Base-by-base conservation (phyloP, 92 coral and sea anemone species). In the Ricordea florida region DNA sequence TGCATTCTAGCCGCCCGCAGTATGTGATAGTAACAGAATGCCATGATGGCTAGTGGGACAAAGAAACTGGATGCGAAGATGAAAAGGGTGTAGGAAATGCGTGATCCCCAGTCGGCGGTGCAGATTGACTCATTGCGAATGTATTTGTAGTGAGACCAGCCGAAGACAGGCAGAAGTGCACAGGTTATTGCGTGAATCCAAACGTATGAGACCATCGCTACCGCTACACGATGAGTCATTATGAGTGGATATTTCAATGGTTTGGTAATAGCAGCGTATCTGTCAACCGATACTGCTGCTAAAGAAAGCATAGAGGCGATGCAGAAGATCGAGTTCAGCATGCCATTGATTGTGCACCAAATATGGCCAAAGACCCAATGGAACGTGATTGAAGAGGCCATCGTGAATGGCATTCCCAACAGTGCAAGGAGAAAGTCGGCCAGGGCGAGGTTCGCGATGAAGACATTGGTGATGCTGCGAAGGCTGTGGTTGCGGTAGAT, bases 221-320 rank as follows among this genome's bases (percentile, higher is more conserved):
- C 28, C 7, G 92, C 93, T 2, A 45, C 58, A 5, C 78, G 66
- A 11, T 66, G 43, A 1, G 92, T 87, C 93, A 90, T 90, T 9
- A 90, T 83, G 7, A 87, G 72, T 2, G 85, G 85, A 38, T 90
- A 90, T 25, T 83, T 71, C 14, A 90, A 68, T 36, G 97, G 97
- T 60, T 87, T 90, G 46, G 87, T 87, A 15, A 90, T 90, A 3
- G 97, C 97, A 22, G 87, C 64, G 71, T 90, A 90, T 50, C 97
- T 65, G 62, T 90, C 97, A 9, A 87, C 68, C 11, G 97, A 90
- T n/a, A 90, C 97, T 6, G 97, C 93, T 3, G 97, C 90, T 38
- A 90, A 46, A 3, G 91, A 87, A 22, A 90, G 77, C 97, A 90
- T 90, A 18, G 93, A 87, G 24, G 97, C 89, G 31, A 90, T 90